Percentiles rank a stretch among this genome's conserved stretches.
phyloP scores from a whole-genome alignment of 2,113 vertebrate genomes.

The Macrotus californicus region DNA sequence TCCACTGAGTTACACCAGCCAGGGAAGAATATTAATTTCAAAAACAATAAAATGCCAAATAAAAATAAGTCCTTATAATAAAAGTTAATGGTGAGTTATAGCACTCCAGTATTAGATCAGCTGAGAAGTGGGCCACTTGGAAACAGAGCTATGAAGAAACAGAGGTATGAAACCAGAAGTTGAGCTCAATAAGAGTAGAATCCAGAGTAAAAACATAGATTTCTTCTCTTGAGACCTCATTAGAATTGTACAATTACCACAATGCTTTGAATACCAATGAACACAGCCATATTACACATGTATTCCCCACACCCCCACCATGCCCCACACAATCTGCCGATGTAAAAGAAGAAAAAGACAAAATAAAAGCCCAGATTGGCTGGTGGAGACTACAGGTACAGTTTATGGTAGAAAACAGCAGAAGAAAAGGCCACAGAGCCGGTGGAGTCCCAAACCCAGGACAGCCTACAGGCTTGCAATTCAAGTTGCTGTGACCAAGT shows the following conservation, averaged over 20 bases:
- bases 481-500: background rate
- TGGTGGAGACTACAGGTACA: background rate
- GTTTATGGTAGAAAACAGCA: background rate
- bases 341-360: background rate
- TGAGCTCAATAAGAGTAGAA: background rate
- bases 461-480: background rate
- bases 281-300: background rate
- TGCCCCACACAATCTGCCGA: background rate
- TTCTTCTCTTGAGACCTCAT: background rate
- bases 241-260: background rate
- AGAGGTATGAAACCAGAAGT: background rate
- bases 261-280: background rate
- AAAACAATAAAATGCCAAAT: background rate
- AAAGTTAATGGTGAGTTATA: background rate
- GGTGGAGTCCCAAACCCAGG: background rate
- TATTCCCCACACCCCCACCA: accelerated
- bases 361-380: background rate
- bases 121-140: background rate
- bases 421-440: background rate
- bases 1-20: no score
- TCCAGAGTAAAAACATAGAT: background rate
- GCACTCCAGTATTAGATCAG: background rate
- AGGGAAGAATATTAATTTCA: background rate
- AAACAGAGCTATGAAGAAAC: background rate
- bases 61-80: background rate